These are phyloP conservation scores for Mohoua ochrocephala DNA, from an alignment of 2,113 vertebrate species.

Conservation along the genomic window DNA sequence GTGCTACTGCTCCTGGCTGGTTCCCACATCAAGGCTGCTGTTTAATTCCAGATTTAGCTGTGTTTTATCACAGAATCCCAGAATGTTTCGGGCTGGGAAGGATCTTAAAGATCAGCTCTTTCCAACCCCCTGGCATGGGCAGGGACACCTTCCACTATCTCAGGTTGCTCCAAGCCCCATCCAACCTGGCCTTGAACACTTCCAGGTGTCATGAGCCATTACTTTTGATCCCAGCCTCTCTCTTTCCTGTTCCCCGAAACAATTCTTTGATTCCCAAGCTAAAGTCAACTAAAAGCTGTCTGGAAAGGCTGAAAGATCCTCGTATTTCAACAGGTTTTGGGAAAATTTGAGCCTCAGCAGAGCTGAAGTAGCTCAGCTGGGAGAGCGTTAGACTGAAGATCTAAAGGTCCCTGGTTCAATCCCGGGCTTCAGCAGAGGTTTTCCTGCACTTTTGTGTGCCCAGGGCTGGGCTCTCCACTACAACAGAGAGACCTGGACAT, in stretches of 20 bases:
- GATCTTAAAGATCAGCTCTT: not conserved
- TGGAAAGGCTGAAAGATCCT: not conserved
- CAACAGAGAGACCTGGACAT: fast-evolving
- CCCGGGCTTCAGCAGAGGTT: constrained; percentile 12
- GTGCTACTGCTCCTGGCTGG: not conserved
- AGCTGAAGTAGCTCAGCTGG: constrained; percentile 59
- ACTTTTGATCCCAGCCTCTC: not conserved
- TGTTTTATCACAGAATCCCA: not conserved
- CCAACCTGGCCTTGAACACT: not conserved
- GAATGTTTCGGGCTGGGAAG: not conserved
- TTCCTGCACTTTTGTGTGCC: not conserved
- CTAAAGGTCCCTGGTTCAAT: constrained; percentile 62
- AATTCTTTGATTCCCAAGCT: not conserved
- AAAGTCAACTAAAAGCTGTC: not conserved
- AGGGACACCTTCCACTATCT: not conserved
- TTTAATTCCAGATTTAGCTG: not conserved
- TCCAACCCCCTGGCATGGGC: not conserved
- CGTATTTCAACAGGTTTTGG: fast-evolving
- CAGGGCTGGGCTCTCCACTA: fast-evolving
- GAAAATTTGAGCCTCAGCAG: fast-evolving
- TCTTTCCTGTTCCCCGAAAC: not conserved
- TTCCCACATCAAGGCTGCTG: not conserved
- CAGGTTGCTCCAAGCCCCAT: not conserved
- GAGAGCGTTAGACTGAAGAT: constrained; percentile 64
- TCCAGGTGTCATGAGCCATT: not conserved